Percentiles rank a stretch among this genome's conserved stretches.
Evolutionary conservation across 2,113 vertebrate genomes (phyloP).

Genomic region (Eidolon helvum): DNA sequence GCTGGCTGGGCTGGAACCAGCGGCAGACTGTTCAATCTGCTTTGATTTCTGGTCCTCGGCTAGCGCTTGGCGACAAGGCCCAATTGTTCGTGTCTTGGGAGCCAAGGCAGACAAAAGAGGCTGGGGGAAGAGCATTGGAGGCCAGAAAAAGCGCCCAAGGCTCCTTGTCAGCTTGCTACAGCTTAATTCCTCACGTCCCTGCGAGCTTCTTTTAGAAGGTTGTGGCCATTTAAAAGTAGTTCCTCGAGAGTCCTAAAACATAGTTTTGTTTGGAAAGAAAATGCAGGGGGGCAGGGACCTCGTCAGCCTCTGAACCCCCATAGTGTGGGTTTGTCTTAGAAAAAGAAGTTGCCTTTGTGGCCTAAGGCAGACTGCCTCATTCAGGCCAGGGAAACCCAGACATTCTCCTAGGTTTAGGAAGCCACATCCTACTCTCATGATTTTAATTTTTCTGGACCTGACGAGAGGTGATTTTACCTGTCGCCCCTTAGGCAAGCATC

Average conservation of each 20-base stretch:
- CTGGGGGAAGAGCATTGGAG: conserved; percentile 69
- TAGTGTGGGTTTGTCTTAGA: neutral
- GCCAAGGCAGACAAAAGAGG: conserved; percentile 75
- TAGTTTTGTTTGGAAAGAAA: conserved; percentile 75
- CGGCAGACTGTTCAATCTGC: conserved; percentile 78
- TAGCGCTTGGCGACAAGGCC: conserved; percentile 77
- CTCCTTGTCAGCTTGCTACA: conserved; percentile 76
- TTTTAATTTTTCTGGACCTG: neutral
- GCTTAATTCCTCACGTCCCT: conserved; percentile 78
- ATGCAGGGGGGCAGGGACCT: conserved; percentile 52
- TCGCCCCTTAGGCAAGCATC: conserved; percentile 46
- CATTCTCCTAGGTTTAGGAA: neutral
- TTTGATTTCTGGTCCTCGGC: conserved; percentile 79
- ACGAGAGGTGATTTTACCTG: neutral
- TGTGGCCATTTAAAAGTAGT: conserved; percentile 78
- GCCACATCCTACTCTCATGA: neutral
- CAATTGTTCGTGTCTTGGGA: conserved; percentile 75
- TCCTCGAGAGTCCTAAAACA: conserved; percentile 72
- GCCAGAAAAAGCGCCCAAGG: conserved; percentile 72
- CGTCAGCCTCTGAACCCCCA: conserved; percentile 53
- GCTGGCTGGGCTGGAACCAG: conserved; percentile 56
- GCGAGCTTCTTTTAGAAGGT: conserved; percentile 75
- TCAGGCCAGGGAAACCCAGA: neutral
- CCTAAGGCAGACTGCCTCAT: neutral
- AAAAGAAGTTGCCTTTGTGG: neutral